Conservation (phyloP, 2,888 invertebrate species). For the Ophion ventricosus region DNA sequence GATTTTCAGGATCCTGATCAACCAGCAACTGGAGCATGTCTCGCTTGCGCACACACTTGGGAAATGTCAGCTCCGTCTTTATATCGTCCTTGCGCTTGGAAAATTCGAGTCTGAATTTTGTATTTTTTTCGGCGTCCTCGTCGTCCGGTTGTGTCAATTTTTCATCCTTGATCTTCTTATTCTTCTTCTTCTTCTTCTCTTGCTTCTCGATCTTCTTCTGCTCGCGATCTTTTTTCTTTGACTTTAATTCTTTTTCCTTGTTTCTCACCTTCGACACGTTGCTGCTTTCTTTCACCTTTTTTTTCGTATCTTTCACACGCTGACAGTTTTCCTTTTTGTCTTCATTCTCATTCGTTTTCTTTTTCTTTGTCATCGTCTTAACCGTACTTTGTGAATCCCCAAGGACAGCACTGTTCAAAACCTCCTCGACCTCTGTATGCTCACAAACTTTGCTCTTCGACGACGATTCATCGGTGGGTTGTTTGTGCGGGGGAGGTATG, state of each 20-base stretch:
- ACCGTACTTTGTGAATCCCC: background rate
- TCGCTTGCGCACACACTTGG: constrained; percentile 84
- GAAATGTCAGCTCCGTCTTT: constrained; percentile 76
- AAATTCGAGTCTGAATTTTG: background rate
- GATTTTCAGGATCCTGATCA: constrained; percentile 81
- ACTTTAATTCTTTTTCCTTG: background rate
- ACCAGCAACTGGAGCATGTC: constrained; percentile 86
- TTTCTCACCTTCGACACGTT: background rate
- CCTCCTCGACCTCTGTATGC: background rate
- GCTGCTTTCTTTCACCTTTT: background rate
- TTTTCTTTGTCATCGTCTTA: background rate
- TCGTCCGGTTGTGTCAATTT: background rate
- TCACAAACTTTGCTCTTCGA: background rate
- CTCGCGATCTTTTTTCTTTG: background rate
- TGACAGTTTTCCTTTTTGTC: background rate
- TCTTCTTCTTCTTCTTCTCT: background rate
- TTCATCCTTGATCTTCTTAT: background rate
- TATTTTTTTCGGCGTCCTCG: background rate
- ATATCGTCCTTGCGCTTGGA: constrained; percentile 46
- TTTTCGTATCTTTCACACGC: background rate
- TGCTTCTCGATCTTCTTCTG: background rate
- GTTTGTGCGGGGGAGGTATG: background rate
- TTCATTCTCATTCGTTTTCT: background rate
- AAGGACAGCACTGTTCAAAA: background rate
- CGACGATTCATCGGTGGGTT: background rate